Evolutionary conservation across 2,797 vertebrate genomes (phyloP).

Genomic region (Lophotriccus pileatus): DNA sequence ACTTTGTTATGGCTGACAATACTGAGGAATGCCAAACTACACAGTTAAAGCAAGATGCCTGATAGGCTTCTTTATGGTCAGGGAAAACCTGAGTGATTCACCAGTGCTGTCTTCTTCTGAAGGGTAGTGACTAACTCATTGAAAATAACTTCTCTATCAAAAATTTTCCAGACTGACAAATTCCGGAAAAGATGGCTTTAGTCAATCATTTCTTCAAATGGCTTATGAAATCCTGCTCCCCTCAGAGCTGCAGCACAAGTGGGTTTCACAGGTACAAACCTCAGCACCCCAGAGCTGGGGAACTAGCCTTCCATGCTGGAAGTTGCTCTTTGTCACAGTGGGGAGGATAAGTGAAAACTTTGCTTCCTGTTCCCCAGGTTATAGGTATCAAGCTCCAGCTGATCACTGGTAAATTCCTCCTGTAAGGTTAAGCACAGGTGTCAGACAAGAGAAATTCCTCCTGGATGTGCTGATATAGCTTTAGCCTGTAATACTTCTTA

Average conservation of each 20-base stretch:
- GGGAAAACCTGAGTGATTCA: not conserved
- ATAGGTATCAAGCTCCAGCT: not conserved
- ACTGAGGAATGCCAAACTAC: not conserved
- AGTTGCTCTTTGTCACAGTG: not conserved
- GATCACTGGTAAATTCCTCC: not conserved
- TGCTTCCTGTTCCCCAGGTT: not conserved
- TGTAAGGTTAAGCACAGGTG: not conserved
- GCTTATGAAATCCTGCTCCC: not conserved
- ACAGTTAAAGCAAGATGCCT: not conserved
- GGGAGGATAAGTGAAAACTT: not conserved
- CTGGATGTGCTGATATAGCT: not conserved
- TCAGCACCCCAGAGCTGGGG: not conserved
- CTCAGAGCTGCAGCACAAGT: not conserved
- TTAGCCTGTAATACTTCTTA: not conserved
- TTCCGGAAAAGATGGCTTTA: not conserved
- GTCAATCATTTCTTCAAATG: not conserved
- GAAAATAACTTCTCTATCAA: not conserved
- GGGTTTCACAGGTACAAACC: not conserved
- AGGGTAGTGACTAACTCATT: not conserved
- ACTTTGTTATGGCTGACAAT: not conserved
- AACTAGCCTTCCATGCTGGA: not conserved
- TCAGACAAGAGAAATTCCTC: not conserved
- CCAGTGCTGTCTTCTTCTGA: not conserved
- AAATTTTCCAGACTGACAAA: not conserved
- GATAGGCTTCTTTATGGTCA: not conserved